Conservation (phyloP, 1,140 invertebrate genomes). For the Aporrectodea caliginosa region DNA sequence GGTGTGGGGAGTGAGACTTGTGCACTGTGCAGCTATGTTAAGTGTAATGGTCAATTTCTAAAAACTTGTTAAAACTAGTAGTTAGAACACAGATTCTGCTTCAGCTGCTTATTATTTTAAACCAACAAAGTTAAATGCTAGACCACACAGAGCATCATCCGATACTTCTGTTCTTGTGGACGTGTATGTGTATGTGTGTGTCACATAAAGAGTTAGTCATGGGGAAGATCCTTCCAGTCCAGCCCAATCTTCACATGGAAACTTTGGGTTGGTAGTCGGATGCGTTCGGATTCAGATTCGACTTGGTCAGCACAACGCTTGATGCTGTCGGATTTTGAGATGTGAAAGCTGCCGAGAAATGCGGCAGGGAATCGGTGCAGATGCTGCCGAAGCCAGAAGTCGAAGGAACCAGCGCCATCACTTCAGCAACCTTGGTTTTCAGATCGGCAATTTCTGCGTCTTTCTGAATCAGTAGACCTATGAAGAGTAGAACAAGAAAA, state of each 20-base stretch:
- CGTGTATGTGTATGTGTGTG: not conserved
- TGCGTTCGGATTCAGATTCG: slow-evolving; percentile 29
- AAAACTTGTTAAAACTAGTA: too few species aligned
- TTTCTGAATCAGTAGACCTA: slow-evolving; percentile 70
- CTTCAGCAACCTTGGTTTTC: slow-evolving; percentile 75
- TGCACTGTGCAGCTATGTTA: too few species aligned
- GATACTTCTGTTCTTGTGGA: not conserved
- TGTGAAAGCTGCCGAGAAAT: slow-evolving; percentile 28
- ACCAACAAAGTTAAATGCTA: not conserved
- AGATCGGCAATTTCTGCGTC: slow-evolving; percentile 84
- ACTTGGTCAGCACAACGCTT: not conserved
- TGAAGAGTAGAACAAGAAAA: slow-evolving; percentile 39
- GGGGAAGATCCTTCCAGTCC: not conserved
- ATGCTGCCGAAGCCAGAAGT: slow-evolving; percentile 4
- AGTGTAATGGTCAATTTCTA: too few species aligned
- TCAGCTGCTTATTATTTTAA: not conserved
- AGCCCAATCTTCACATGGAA: not conserved
- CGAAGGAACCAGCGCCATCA: slow-evolving; percentile 79
- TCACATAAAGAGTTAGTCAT: not conserved
- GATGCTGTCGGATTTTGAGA: not conserved
- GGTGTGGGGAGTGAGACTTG: too few species aligned
- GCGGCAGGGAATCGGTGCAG: slow-evolving; percentile 6
- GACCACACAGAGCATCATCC: not conserved
- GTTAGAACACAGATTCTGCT: too few species aligned
- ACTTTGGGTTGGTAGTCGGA: slow-evolving; percentile 25